Percentiles rank a stretch among this genome's conserved stretches.
These are phyloP conservation scores for Eleginops maclovinus DNA, from an alignment of 2,113 vertebrate genomes.

Conservation along the genomic window DNA sequence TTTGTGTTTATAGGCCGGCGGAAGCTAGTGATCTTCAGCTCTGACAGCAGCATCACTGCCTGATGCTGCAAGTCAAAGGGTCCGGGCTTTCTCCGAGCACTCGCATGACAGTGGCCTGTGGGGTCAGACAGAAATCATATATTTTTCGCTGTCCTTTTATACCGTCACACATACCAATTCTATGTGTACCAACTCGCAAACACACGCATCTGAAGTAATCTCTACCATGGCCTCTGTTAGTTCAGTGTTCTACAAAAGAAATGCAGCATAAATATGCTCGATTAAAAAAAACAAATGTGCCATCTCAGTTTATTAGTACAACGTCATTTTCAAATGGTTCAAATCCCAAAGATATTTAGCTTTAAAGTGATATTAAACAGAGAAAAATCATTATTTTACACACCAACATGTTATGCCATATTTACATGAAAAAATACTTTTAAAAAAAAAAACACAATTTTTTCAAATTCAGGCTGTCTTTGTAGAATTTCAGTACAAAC, in stretches of 20 bases:
- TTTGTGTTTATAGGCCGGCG: constrained; percentile 35
- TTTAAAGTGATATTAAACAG: too few relatives aligned
- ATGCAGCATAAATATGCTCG: too few relatives aligned
- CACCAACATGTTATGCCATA: too few relatives aligned
- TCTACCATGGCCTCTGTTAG: not conserved
- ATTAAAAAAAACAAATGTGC: too few relatives aligned
- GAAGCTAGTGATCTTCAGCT: constrained; percentile 19
- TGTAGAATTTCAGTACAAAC: not conserved
- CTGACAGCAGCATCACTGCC: constrained; percentile 30
- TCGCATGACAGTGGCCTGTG: constrained; percentile 6
- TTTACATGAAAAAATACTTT: too few relatives aligned
- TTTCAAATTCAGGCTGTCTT: too few relatives aligned
- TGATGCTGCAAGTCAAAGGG: constrained; percentile 45
- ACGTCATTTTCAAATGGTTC: too few relatives aligned
- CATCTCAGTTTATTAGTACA: too few relatives aligned
- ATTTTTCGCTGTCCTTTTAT: not conserved
- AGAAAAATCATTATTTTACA: too few relatives aligned
- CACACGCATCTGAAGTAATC: not conserved
- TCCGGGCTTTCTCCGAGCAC: constrained; percentile 12
- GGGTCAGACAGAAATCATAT: constrained; percentile 29
- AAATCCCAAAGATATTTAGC: too few relatives aligned
- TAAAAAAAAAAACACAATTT: too few relatives aligned
- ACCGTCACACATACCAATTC: not conserved
- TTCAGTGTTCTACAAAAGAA: not conserved
- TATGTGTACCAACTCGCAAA: not conserved